phyloP scores from a whole-genome alignment of 2,888 invertebrate species.

The Drosophila paucipuncta region DNA sequence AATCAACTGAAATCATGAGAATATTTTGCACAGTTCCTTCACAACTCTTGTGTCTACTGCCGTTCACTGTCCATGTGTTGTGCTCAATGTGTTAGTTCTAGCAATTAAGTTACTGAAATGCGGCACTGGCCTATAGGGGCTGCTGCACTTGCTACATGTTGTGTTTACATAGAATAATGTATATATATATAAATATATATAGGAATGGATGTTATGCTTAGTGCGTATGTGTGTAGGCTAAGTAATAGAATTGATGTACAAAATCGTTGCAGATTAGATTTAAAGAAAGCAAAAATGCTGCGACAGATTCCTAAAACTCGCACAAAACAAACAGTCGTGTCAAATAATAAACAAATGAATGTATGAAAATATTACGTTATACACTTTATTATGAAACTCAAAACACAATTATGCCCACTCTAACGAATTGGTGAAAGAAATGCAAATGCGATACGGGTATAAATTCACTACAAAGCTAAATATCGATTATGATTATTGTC shows the following conservation, averaged over 20 bases:
- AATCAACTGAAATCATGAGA: neutral
- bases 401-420: constrained; percentile 22
- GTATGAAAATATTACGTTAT: constrained; percentile 51
- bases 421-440: constrained; percentile 44
- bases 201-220: constrained; percentile 37
- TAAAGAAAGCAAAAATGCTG: neutral
- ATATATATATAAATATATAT: constrained; percentile 30
- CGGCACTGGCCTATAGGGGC: neutral
- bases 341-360: constrained; percentile 67
- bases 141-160: constrained; percentile 25
- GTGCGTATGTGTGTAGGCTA: constrained; percentile 24
- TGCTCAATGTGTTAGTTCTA: constrained; percentile 67
- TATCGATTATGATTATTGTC: constrained; percentile 24
- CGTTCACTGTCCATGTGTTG: constrained; percentile 59
- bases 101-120: constrained; percentile 15
- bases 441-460: constrained; percentile 46
- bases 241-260: constrained; percentile 51
- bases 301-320: constrained; percentile 32
- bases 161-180: constrained; percentile 35
- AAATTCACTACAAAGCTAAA: constrained; percentile 53
- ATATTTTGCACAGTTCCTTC: neutral
- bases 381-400: constrained; percentile 35
- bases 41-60: constrained; percentile 19
- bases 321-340: constrained; percentile 56
- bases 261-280: constrained; percentile 43